phyloP scores from a whole-genome alignment of 2,113 vertebrate genomes.

The Gambusia affinis region DNA sequence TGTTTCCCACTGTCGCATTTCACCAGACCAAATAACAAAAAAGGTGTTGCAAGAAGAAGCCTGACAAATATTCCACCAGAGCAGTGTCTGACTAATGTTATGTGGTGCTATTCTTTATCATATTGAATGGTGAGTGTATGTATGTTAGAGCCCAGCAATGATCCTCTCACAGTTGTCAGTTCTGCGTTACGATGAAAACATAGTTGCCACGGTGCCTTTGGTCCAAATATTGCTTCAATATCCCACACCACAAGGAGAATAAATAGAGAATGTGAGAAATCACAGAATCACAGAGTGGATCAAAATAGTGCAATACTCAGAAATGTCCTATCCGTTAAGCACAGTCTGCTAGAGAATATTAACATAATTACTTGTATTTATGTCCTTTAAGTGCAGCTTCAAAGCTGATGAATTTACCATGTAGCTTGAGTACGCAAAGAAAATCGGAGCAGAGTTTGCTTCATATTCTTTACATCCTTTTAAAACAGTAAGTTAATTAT shows the following conservation, averaged over 20 bases:
- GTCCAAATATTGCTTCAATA: slow-evolving; percentile 43
- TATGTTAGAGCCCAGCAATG: not conserved
- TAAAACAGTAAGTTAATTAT: slow-evolving; percentile 63
- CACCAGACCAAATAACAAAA: not conserved
- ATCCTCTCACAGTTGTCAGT: not conserved
- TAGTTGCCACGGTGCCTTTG: not conserved
- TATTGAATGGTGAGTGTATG: not conserved
- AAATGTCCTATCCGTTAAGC: slow-evolving; percentile 2
- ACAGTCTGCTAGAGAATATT: slow-evolving; percentile 7
- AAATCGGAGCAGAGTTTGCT: slow-evolving; percentile 37
- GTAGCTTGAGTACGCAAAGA: slow-evolving; percentile 47
- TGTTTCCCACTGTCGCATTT: not conserved
- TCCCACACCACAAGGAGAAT: slow-evolving; percentile 13
- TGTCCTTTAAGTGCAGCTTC: slow-evolving; percentile 29
- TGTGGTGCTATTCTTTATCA: not conserved
- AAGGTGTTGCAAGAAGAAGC: too few relatives aligned
- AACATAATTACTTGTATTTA: slow-evolving; percentile 4
- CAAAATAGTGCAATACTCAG: slow-evolving; percentile 6
- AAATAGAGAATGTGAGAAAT: slow-evolving; percentile 7
- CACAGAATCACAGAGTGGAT: slow-evolving; percentile 4
- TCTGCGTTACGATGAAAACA: not conserved
- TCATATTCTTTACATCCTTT: slow-evolving; percentile 61
- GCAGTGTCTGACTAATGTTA: not conserved
- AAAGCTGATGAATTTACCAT: slow-evolving; percentile 26
- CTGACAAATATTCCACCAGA: too few relatives aligned